Conservation (phyloP, 2,113 vertebrate genomes). For the Laticauda colubrina region DNA sequence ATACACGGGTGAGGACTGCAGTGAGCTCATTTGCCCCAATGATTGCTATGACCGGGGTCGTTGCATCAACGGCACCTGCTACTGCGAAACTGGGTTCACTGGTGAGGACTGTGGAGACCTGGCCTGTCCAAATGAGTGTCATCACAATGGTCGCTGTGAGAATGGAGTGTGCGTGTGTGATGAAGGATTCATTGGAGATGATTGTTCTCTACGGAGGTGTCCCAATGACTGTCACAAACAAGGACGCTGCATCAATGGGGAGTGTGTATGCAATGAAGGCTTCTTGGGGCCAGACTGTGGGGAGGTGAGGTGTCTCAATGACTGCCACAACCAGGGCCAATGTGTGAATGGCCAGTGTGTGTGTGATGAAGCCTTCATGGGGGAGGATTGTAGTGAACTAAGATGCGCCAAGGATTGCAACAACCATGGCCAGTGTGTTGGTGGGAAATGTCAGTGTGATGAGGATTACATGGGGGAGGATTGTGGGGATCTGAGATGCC, state of each 20-base stretch:
- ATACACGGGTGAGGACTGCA: constrained; percentile 90
- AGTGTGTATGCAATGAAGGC: constrained; percentile 85
- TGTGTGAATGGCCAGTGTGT: constrained; percentile 83
- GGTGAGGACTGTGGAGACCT: constrained; percentile 88
- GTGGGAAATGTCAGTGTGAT: constrained; percentile 80
- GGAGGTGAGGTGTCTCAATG: constrained; percentile 78
- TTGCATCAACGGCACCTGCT: constrained; percentile 90
- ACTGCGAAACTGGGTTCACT: constrained; percentile 84
- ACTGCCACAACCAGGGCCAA: constrained; percentile 78
- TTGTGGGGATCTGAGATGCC: constrained; percentile 82
- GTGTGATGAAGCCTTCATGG: constrained; percentile 79
- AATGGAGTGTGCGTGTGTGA: constrained; percentile 85
- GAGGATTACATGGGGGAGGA: constrained; percentile 78
- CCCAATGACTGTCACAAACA: constrained; percentile 80
- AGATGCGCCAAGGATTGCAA: constrained; percentile 83
- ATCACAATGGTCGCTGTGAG: constrained; percentile 77
- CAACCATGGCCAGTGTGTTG: constrained; percentile 74
- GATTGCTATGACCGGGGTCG: constrained; percentile 96
- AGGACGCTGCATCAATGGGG: constrained; percentile 83
- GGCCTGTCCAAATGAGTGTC: constrained; percentile 83
- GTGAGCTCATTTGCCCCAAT: constrained; percentile 91
- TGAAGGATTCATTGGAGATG: constrained; percentile 80
- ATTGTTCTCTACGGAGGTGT: constrained; percentile 84
- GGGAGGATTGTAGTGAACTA: constrained; percentile 80
- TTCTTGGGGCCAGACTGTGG: constrained; percentile 81